Conservation (phyloP, 1,140 invertebrate species). For the Bombus balteatus region DNA sequence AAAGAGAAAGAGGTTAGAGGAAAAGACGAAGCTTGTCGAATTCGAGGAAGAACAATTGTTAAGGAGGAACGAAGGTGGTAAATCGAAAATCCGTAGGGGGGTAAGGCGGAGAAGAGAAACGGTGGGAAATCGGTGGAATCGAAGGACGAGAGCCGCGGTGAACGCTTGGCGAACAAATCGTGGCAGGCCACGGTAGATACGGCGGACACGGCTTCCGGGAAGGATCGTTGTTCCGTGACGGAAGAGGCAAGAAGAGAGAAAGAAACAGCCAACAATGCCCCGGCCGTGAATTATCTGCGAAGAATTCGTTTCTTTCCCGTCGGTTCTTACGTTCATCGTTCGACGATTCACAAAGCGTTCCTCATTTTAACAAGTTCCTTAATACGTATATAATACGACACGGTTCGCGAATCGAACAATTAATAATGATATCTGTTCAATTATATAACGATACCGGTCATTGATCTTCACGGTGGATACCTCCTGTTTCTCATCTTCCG, state of each 20-base stretch:
- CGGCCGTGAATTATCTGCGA: constrained; percentile 37
- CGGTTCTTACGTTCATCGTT: background rate
- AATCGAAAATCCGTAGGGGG: constrained; percentile 35
- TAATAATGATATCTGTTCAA: background rate
- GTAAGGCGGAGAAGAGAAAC: background rate
- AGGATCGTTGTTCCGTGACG: constrained; percentile 75
- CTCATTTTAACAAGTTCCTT: background rate
- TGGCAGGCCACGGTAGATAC: constrained; percentile 53
- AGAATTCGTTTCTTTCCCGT: constrained; percentile 40
- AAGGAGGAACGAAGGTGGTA: constrained; percentile 1
- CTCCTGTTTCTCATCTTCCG: background rate
- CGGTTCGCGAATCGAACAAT: background rate
- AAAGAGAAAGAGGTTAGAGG: constrained; percentile 15
- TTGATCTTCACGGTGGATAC: background rate
- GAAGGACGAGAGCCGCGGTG: constrained; percentile 59
- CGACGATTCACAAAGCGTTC: background rate
- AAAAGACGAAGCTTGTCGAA: constrained; percentile 45
- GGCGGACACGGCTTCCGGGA: constrained; percentile 72
- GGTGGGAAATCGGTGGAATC: constrained; percentile 48
- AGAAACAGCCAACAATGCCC: constrained; percentile 48
- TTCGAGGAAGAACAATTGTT: constrained; percentile 36
- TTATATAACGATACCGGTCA: constrained; percentile 2
- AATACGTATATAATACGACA: background rate
- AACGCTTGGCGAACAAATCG: constrained; percentile 66
- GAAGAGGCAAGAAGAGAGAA: constrained; percentile 55